Evolutionary conservation across 2,888 invertebrate species (phyloP), one percentile per base, ranked within the genome.

Genomic region (Frankliniella fusca): DNA sequence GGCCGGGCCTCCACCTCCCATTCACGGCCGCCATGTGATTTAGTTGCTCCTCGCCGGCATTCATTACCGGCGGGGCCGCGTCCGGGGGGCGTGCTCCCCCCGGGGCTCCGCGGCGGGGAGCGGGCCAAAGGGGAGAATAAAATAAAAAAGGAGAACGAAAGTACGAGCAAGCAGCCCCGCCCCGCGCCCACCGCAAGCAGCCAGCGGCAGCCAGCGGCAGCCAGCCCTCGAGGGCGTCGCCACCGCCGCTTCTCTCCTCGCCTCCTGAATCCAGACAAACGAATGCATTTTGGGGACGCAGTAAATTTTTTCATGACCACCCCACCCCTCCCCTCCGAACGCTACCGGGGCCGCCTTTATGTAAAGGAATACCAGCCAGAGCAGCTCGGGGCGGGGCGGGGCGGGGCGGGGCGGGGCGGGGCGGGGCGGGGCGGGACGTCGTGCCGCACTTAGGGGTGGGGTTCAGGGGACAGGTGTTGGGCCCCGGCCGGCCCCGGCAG

Each of bases 11-110:
- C 23, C 11, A 9, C 23, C 70, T 8, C 23, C 27, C 70, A 76
- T 76, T 76, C 70, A 76, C 70, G 70, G 70, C 70, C 70, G 70
- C 70, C 61, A 18, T 18, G 70, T 76, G 70, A 76, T 76, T 76
- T 76, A 76, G 61, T 61, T 61, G 61, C 38, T 38, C 38, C 38
- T 38, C 38, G 38, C 20, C 18, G 70, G 70, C 70, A 76, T 23
- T 27, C 70, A 76, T 76, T 76, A 76, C 70, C 23, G 10, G 23
- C 38, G 38, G 2, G 38, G 38, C 5, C 38, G 38, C 38, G 38
- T 38, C 38, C 38, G 38, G 38, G 38, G 38, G 3, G 38, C 38
- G 38, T 5, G n/a, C 38, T 38, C 38, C 38, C 38, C 38, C 61
- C 61, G 18, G 61, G 11, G 61, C 12, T 9, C 54, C 15, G 15